Base-by-base conservation (phyloP, 2,797 vertebrate species). In the Oreochromis mossambicus region DNA sequence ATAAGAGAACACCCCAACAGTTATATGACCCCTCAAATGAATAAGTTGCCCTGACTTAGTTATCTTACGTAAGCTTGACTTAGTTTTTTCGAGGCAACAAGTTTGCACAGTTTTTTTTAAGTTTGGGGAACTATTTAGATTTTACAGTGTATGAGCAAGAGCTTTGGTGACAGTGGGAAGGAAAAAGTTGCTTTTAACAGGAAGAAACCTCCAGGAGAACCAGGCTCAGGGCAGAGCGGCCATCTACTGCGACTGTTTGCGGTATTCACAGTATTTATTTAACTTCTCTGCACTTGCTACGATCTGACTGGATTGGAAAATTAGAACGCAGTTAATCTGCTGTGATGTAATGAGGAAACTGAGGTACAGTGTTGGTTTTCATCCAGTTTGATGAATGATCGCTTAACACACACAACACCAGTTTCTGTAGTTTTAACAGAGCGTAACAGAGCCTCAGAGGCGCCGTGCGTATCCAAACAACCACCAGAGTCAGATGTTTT, bases 61-160 rank as follows among this genome's bases (percentile, higher is more conserved):
- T 52, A 52, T 52, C 51, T 21, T 52, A 7, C 21, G n/a, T 6
- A 52, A 52, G 51, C 51, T 21, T 52, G 51, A 52, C 51, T 52
- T 52, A 12, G 51, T 21, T 52, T 21, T 52, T 11, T 52, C 12
- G 10, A 51, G 19, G 50, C 50, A 51, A n/a, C 51, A 52, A 21
- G n/a, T 52, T 52, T 52, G 51, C 51, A 52, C 0, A 12, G n/a
- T 5, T 0, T 13, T 24, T 54, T 54, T 54, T 24, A 24, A 54
- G 52, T 54, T 54, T 24, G 13, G 52, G 52, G 21, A 26, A 14
- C 21, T 14, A 55, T 11, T 51, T 19, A 51, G 50, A 51, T 11
- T 51, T n/a, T n/a, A 19, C 17, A 51, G 50, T 51, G 19, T 51
- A 51, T 52, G 51, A 6, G 51, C n/a, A 52, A 46, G 50, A 5